phyloP scores from a whole-genome alignment of 2,888 invertebrate species.

The Melanargia galathea region DNA sequence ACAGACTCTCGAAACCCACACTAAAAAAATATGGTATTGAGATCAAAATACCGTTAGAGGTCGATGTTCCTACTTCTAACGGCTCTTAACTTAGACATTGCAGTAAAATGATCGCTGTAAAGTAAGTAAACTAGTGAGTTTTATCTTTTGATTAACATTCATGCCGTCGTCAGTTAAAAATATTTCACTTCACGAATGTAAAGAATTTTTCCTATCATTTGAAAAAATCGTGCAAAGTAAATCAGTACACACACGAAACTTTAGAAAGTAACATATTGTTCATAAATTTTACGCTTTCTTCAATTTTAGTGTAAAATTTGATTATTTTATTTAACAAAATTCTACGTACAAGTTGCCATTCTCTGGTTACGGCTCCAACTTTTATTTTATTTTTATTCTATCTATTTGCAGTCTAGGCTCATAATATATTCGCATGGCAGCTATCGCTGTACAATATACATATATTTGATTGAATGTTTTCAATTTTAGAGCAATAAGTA shows the following conservation, averaged over 20 bases:
- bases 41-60: conserved; percentile 69
- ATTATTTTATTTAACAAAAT: conserved; percentile 1
- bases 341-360: not conserved
- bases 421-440: not conserved
- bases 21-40: conserved; percentile 47
- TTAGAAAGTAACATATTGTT: conserved; percentile 15
- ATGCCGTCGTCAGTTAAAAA: not conserved
- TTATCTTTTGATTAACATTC: not conserved
- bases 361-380: not conserved
- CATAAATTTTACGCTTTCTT: conserved; percentile 19
- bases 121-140: not conserved
- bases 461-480: too few species aligned
- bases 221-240: not conserved
- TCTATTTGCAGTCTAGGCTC: conserved; percentile 1
- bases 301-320: conserved; percentile 6
- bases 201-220: not conserved
- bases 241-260: conserved; percentile 7
- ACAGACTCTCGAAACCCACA: conserved; percentile 14
- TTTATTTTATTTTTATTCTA: not conserved
- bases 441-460: not conserved
- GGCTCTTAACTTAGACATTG: conserved; percentile 48
- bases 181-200: not conserved
- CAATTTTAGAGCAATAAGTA: too few species aligned
- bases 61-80: conserved; percentile 35
- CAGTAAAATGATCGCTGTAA: conserved; percentile 9